Percentiles rank a stretch among this genome's conserved stretches.
These are phyloP conservation scores for Drosophila falleni DNA, from an alignment of 2,888 invertebrate species.

Conservation along the genomic window DNA sequence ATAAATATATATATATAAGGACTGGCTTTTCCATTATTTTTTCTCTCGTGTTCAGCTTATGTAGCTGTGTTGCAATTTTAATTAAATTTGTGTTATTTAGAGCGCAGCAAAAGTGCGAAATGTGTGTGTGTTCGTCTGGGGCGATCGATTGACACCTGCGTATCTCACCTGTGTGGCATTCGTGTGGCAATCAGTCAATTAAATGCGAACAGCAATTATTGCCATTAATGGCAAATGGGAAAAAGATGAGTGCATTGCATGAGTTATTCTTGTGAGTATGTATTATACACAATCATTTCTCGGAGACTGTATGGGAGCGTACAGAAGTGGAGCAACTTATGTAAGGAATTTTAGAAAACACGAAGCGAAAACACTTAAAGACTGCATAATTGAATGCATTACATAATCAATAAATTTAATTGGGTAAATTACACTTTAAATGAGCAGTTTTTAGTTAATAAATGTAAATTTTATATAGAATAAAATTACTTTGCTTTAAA, in stretches of 20 bases:
- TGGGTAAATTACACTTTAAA: not conserved
- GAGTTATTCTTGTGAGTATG: slow-evolving; percentile 32
- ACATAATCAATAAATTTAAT: not conserved
- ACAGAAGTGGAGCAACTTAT: slow-evolving; percentile 21
- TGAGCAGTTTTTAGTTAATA: too few species aligned
- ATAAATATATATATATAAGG: slow-evolving; percentile 6
- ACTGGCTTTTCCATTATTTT: not conserved
- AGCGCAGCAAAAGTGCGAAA: slow-evolving; percentile 62
- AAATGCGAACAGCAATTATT: slow-evolving; percentile 63
- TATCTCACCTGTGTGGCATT: slow-evolving; percentile 40
- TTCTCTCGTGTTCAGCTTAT: not conserved
- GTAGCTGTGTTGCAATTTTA: slow-evolving; percentile 59
- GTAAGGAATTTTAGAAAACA: not conserved
- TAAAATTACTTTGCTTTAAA: too few species aligned
- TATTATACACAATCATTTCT: not conserved
- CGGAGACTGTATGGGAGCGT: not conserved
- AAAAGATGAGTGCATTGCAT: slow-evolving; percentile 55
- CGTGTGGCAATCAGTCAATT: slow-evolving; percentile 74
- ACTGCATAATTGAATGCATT: slow-evolving; percentile 13
- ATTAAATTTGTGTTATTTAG: slow-evolving; percentile 78
- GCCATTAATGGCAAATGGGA: slow-evolving; percentile 66
- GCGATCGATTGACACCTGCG: slow-evolving; percentile 57
- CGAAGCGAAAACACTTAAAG: slow-evolving; percentile 31
- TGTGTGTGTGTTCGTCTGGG: slow-evolving; percentile 14
- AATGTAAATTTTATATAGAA: too few species aligned